Evolutionary conservation across 2,797 vertebrate species (phyloP).

Genomic region (Enoplosus armatus): DNA sequence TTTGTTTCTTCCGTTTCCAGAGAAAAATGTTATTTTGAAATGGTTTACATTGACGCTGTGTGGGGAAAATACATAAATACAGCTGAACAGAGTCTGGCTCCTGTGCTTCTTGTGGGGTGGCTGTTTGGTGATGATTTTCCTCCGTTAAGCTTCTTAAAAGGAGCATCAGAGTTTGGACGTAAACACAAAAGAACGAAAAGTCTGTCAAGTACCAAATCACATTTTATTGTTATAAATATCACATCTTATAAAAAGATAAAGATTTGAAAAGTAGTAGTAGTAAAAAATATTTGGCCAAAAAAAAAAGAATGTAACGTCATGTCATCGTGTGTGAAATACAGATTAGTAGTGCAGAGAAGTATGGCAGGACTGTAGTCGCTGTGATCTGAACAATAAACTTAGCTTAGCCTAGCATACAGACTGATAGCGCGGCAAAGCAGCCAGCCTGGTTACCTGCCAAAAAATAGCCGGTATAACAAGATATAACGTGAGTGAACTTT

Average conservation of each 20-base stretch:
- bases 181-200: not conserved
- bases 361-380: constrained; percentile 41
- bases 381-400: not conserved
- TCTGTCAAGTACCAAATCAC: constrained; percentile 76
- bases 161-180: not conserved
- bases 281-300: constrained; percentile 64
- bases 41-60: constrained; percentile 12
- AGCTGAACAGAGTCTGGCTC: constrained; percentile 34
- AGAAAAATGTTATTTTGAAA: constrained; percentile 27
- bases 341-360: constrained; percentile 68
- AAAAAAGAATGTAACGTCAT: constrained; percentile 30
- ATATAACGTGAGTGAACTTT: no score
- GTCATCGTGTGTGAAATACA: constrained; percentile 55
- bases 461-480: not conserved
- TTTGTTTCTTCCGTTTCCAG: constrained; percentile 29
- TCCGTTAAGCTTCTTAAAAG: not conserved
- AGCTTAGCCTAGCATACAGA: not conserved
- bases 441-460: not conserved
- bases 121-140: not conserved
- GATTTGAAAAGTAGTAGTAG: constrained; percentile 68
- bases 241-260: constrained; percentile 83
- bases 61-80: constrained; percentile 40
- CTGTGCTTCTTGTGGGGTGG: constrained; percentile 25
- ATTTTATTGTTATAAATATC: constrained; percentile 89
- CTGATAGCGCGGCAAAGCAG: no score